Conservation (phyloP, 1,140 invertebrate genomes). For the Lineus longissimus region DNA sequence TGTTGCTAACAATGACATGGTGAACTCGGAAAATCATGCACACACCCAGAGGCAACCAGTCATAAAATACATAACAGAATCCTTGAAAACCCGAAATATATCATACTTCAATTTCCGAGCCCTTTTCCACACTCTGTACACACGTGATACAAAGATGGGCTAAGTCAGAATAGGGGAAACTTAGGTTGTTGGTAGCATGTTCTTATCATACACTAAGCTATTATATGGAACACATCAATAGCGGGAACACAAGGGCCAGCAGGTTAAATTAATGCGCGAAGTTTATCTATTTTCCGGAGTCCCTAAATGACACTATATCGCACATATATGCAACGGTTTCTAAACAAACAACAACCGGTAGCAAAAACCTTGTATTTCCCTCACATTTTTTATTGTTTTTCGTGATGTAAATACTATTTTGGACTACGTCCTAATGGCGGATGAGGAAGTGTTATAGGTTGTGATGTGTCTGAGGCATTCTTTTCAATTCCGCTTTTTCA, state of each 20-base stretch:
- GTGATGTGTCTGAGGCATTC: conserved; percentile 46
- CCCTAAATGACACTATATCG: too few species aligned
- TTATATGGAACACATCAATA: conserved; percentile 50
- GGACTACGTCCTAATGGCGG: conserved; percentile 38
- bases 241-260: conserved; percentile 41
- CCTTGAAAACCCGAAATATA: background rate
- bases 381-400: too few species aligned
- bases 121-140: conserved; percentile 23
- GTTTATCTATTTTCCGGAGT: too few species aligned
- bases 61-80: background rate
- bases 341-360: too few species aligned
- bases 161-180: conserved; percentile 31
- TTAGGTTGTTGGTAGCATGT: conserved; percentile 47
- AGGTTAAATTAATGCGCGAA: too few species aligned
- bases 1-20: conserved; percentile 29
- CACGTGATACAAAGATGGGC: conserved; percentile 36
- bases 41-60: conserved; percentile 24
- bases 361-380: too few species aligned
- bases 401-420: conserved; percentile 35
- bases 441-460: conserved; percentile 33
- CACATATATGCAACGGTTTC: too few species aligned
- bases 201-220: conserved; percentile 46
- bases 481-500: conserved; percentile 48
- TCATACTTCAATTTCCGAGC: conserved; percentile 13
- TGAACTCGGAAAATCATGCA: conserved; percentile 32